phyloP scores from a whole-genome alignment of 2,113 vertebrate genomes.

The Gila orcuttii region DNA sequence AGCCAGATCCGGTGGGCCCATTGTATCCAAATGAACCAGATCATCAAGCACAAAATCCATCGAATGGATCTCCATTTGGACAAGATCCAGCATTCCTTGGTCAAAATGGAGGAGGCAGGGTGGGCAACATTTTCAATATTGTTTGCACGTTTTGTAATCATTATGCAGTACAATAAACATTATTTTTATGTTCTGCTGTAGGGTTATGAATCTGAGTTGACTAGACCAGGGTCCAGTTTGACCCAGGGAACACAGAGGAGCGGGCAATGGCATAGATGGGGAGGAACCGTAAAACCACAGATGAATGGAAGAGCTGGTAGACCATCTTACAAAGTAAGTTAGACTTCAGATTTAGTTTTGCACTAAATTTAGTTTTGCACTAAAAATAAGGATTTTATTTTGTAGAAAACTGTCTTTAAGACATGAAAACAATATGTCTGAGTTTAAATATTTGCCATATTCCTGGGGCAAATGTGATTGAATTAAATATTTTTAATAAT shows the following conservation, averaged over 20 bases:
- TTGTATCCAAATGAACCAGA: neutral
- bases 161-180: neutral
- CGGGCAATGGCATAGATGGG: neutral
- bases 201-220: neutral
- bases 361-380: too few species aligned
- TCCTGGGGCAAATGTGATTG: neutral
- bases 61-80: constrained; percentile 2
- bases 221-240: neutral
- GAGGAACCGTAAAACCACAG: neutral
- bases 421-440: neutral
- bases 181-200: neutral
- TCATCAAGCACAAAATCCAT: neutral
- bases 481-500: neutral
- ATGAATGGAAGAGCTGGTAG: neutral
- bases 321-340: constrained; percentile 16
- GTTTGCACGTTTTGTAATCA: neutral
- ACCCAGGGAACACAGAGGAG: neutral
- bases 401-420: neutral
- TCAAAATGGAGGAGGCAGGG: neutral
- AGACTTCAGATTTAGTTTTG: neutral
- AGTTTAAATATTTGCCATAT: neutral
- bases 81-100: neutral
- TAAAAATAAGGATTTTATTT: neutral
- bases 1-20: neutral
- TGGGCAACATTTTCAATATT: neutral